These are phyloP conservation scores for Manis crassicaudata DNA, from an alignment of 2,797 vertebrate species.

Conservation along the genomic window DNA sequence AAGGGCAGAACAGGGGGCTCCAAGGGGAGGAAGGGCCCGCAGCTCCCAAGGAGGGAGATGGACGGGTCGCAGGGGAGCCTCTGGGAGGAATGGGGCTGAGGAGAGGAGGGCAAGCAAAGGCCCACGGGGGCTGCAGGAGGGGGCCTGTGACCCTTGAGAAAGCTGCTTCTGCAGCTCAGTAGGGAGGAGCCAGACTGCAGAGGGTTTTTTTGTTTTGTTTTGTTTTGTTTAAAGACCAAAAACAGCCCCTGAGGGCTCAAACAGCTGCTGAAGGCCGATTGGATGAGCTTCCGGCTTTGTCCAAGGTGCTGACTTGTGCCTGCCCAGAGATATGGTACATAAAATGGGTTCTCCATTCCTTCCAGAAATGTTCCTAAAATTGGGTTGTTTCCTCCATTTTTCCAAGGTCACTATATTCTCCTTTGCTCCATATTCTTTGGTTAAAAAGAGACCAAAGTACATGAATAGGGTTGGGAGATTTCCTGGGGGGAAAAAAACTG, in stretches of 20 bases:
- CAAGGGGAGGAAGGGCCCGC: neutral
- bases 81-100: neutral
- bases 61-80: neutral
- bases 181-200: neutral
- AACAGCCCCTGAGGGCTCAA: neutral
- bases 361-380: neutral
- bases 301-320: neutral
- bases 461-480: neutral
- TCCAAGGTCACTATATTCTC: neutral
- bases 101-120: neutral
- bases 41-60: neutral
- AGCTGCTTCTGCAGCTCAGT: neutral
- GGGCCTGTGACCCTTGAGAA: neutral
- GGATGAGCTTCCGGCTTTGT: neutral
- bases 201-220: neutral
- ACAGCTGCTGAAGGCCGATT: neutral
- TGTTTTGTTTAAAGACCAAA: neutral
- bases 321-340: accelerated
- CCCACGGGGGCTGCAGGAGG: neutral
- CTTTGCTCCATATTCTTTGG: neutral
- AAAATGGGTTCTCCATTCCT: neutral
- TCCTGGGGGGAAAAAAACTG: neutral
- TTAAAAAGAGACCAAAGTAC: neutral
- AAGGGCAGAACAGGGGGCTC: neutral
- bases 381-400: neutral